Percentiles rank a stretch among this genome's conserved stretches.
These are phyloP conservation scores for Eledone cirrhosa DNA, from an alignment of 2,888 invertebrate genomes.

Conservation along the genomic window DNA sequence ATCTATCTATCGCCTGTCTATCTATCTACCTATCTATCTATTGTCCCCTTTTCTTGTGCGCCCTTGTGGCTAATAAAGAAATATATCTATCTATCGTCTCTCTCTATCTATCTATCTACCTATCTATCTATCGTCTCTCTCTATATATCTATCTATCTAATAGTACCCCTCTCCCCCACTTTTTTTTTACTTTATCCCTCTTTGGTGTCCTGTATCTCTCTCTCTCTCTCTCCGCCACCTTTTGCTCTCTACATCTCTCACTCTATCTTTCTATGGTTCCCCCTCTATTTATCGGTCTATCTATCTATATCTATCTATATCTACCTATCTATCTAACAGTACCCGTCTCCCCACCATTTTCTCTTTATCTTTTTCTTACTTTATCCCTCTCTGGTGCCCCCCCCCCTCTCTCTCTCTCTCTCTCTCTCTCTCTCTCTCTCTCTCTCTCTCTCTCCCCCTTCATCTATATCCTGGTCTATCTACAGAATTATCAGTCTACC, in stretches of 20 bases:
- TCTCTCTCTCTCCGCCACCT: not conserved
- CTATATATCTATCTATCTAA: not conserved
- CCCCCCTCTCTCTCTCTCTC: not conserved
- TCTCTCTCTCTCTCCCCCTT: not conserved
- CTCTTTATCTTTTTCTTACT: not conserved
- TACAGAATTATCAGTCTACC: too few species aligned
- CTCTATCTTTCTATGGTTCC: too few species aligned
- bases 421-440: not conserved
- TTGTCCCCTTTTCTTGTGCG: too few species aligned
- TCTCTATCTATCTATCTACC: too few species aligned
- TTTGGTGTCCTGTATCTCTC: not conserved
- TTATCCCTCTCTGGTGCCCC: not conserved
- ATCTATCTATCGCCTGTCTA: not conserved
- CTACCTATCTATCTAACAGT: not conserved
- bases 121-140: not conserved
- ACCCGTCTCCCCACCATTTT: not conserved
- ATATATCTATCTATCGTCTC: too few species aligned
- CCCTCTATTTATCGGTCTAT: too few species aligned
- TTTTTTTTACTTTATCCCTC: not conserved
- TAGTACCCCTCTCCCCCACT: not conserved
- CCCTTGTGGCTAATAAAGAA: too few species aligned
- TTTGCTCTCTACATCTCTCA: not conserved
- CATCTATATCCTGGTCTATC: too few species aligned
- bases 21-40: too few species aligned
- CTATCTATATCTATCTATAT: not conserved